Evolutionary conservation across 2,888 invertebrate genomes (phyloP), one percentile per base, ranked within the genome.

Genomic region (Pheosia tremula): DNA sequence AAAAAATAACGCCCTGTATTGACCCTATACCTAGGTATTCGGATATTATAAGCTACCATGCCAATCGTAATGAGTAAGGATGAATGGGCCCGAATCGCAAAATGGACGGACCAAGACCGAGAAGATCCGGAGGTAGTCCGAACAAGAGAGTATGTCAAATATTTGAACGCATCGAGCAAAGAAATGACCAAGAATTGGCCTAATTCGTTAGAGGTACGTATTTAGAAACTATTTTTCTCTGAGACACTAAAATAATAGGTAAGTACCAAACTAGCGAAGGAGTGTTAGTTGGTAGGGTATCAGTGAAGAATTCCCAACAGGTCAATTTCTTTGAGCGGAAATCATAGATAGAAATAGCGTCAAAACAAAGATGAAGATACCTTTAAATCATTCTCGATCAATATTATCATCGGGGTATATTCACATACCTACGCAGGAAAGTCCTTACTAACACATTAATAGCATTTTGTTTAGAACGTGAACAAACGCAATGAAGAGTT

Each of bases 401-500:
- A 24, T 24, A 24, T 24, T 24, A 24, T 24, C 24, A 24, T 24
- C 24, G 24, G 24, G 24, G 24, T 24, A 24, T 49, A 49, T 10
- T 13, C 5, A 8, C 49, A 49, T 49, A 49, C n/a, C 11, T n/a
- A n/a, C 49, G 11, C 24, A 24, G 24, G 24, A 24, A 49, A 10
- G 49, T 13, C 5, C 7, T 13, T 49, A 49, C 49, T 10, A 9
- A 49, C 49, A 10, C 5, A 41, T 41, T 41, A 1, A 41, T 41
- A 24, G 24, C 24, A 24, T 1, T 24, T 24, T 47, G 9, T 53
- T 4, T 61, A 93, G 93, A 93, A 93, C 59, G 89, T 93, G 5
- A 92, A 90, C 81, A 89, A 88, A 66, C 91, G 93, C 49, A 91
- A 86, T 67, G 93, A 93, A 60, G 93, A 92, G 65, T 55, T 84